phyloP scores from a whole-genome alignment of 2,113 vertebrate genomes.

The Hyperoodon ampullatus region DNA sequence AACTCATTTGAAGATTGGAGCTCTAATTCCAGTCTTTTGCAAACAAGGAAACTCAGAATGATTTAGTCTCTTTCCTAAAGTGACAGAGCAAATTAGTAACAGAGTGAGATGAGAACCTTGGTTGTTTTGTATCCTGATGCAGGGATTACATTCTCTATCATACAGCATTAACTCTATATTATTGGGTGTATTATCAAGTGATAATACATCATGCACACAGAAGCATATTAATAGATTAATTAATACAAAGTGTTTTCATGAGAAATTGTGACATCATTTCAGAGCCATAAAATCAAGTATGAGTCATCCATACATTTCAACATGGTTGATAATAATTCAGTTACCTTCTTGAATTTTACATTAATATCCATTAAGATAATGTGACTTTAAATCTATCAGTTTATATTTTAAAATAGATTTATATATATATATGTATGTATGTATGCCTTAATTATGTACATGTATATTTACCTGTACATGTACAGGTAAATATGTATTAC shows the following conservation, averaged over 20 bases:
- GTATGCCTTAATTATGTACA: not conserved
- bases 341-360: not conserved
- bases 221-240: not conserved
- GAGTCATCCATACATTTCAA: not conserved
- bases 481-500: no score
- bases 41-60: conserved; percentile 2
- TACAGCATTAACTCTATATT: not conserved
- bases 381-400: not conserved
- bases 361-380: not conserved
- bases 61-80: not conserved
- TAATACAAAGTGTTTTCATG: not conserved
- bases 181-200: not conserved
- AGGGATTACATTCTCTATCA: not conserved
- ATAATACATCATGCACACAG: not conserved
- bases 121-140: not conserved
- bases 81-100: not conserved
- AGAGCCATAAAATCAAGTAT: conserved; percentile 16
- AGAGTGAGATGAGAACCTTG: not conserved
- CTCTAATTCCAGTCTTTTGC: not conserved
- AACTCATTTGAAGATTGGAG: not conserved
- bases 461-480: not conserved
- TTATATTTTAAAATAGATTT: conserved; percentile 19
- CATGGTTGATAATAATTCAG: not conserved
- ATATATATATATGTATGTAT: not conserved
- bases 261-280: not conserved